Evolutionary conservation across 2,113 vertebrate genomes (phyloP).

Genomic region (Syrmaticus mikado): DNA sequence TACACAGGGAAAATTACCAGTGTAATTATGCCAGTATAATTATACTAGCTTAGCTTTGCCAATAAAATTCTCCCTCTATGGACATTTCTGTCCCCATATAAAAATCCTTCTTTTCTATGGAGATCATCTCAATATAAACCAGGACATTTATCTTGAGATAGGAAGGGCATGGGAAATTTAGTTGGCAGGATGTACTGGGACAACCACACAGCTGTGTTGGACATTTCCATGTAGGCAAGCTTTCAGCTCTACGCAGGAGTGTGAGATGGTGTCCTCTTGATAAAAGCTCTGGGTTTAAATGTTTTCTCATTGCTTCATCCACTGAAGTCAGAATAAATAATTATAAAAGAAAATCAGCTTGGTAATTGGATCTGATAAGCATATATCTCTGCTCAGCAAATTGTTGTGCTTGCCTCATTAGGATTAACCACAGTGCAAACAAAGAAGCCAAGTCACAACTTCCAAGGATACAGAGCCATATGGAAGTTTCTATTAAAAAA

Average conservation of each 20-base stretch:
- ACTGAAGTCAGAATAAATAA: constrained; percentile 73
- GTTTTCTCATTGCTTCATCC: constrained; percentile 69
- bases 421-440: constrained; percentile 59
- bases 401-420: constrained; percentile 67
- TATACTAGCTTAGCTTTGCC: constrained; percentile 45
- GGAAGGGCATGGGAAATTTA: constrained; percentile 3
- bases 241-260: constrained; percentile 32
- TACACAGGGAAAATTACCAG: constrained; percentile 65
- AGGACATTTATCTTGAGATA: constrained; percentile 39
- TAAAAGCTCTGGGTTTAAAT: constrained; percentile 59
- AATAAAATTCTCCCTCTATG: constrained; percentile 52
- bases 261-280: constrained; percentile 59
- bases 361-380: constrained; percentile 72
- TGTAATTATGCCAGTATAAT: constrained; percentile 60
- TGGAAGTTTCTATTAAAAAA: constrained; percentile 48
- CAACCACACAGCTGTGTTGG: neutral
- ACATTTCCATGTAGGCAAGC: neutral
- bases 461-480: constrained; percentile 31
- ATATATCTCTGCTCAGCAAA: constrained; percentile 71
- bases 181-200: neutral
- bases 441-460: constrained; percentile 60
- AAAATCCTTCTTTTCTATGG: neutral
- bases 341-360: constrained; percentile 60
- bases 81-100: constrained; percentile 25
- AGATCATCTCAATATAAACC: neutral